Percentiles rank a stretch among this genome's conserved stretches.
Evolutionary conservation across 2,113 vertebrate species (phyloP).

Genomic region (Protomyctophum bolini): DNA sequence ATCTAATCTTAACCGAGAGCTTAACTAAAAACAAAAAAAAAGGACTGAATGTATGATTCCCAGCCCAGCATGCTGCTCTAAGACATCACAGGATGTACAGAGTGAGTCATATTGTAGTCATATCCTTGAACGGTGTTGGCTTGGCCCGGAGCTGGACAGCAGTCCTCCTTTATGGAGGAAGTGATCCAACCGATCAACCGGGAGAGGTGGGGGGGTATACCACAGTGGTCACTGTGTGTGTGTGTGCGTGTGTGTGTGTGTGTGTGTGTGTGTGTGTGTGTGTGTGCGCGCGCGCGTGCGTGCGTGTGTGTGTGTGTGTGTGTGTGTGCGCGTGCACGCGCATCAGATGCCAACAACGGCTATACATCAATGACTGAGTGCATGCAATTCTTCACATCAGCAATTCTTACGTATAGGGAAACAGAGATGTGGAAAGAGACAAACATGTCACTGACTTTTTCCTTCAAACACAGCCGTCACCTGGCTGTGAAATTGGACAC

Average conservation of each 20-base stretch:
- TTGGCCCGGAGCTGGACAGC: slow-evolving; percentile 19
- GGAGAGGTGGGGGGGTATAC: not conserved
- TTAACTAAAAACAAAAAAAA: not conserved
- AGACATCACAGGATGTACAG: not conserved
- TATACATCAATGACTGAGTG: slow-evolving; percentile 22
- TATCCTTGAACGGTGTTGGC: slow-evolving; percentile 23
- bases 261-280: slow-evolving; percentile 19
- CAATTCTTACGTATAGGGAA: slow-evolving; percentile 33
- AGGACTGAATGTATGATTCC: not conserved
- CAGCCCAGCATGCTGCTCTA: not conserved
- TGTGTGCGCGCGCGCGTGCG: slow-evolving; percentile 10
- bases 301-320: slow-evolving; percentile 2
- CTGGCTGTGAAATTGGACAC: slow-evolving; percentile 2
- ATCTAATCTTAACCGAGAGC: too few relatives aligned
- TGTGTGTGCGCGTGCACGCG: slow-evolving; percentile 13
- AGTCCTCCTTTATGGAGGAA: slow-evolving; percentile 30
- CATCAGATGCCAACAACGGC: slow-evolving; percentile 42
- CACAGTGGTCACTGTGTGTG: not conserved
- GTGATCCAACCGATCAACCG: slow-evolving; percentile 14
- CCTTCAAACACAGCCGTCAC: slow-evolving; percentile 6
- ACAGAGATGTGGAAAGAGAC: slow-evolving; percentile 25
- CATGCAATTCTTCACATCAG: slow-evolving; percentile 52
- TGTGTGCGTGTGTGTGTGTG: not conserved
- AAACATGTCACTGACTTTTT: slow-evolving; percentile 4
- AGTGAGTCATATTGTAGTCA: slow-evolving; percentile 22